These are phyloP conservation scores for Thunnus albacares DNA, from an alignment of 2,797 vertebrate species.

Conservation along the genomic window DNA sequence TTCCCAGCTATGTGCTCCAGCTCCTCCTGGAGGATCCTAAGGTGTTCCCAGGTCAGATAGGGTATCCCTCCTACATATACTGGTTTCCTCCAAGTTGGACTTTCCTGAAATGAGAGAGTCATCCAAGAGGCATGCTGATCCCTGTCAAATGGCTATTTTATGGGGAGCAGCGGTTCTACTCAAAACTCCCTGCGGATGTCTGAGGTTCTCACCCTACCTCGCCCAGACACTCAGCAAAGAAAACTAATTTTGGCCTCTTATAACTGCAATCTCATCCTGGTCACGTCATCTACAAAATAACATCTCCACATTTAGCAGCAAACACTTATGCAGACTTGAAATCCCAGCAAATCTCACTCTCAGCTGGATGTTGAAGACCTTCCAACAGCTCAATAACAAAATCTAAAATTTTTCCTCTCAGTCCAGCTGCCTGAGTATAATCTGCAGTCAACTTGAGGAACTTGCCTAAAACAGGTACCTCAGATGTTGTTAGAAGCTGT, in stretches of 20 bases:
- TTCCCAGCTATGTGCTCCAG: neutral
- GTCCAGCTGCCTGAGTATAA: conserved; percentile 40
- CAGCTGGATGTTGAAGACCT: conserved; percentile 23
- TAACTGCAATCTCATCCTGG: conserved; percentile 10
- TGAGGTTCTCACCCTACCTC: neutral
- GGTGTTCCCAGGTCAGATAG: too few relatives aligned
- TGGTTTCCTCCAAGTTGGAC: conserved; percentile 5
- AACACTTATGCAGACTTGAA: conserved; percentile 13
- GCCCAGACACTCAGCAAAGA: conserved; percentile 19
- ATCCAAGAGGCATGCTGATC: neutral
- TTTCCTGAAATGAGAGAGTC: neutral
- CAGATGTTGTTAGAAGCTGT: conserved; percentile 43
- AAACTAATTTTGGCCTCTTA: conserved; percentile 13
- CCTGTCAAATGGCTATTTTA: neutral
- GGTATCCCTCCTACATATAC: neutral
- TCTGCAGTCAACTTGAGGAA: conserved; percentile 28
- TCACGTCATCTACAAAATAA: conserved; percentile 10
- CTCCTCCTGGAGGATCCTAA: neutral
- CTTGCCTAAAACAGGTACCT: conserved; percentile 18
- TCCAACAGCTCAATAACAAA: conserved; percentile 22
- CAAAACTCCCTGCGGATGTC: neutral
- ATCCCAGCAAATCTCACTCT: conserved; percentile 8
- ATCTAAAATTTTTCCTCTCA: conserved; percentile 34
- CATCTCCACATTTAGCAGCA: neutral
- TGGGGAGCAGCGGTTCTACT: neutral